Conservation (phyloP, 2,888 invertebrate genomes). For the Acleris literana region DNA sequence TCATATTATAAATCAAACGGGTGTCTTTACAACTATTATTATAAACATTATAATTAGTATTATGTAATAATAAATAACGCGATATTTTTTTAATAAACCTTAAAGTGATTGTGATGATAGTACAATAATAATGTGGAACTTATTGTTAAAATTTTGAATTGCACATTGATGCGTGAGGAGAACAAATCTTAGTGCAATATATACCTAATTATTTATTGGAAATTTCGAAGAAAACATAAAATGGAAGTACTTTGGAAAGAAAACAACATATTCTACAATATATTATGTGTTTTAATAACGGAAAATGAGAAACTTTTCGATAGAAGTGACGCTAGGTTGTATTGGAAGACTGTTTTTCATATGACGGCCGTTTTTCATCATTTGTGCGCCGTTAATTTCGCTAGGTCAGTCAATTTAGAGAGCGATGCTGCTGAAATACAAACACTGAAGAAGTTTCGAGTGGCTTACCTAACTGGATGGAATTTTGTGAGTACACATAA, state of each 20-base stretch:
- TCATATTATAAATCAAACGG: neutral
- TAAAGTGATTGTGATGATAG: too few species aligned
- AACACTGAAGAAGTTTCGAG: constrained; percentile 54
- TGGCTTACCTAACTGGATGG: constrained; percentile 69
- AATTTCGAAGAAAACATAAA: constrained; percentile 17
- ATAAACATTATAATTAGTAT: neutral
- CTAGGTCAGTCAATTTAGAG: constrained; percentile 48
- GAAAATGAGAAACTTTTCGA: constrained; percentile 74
- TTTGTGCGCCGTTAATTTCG: constrained; percentile 50
- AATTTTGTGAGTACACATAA: constrained; percentile 66
- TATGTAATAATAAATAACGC: too few species aligned
- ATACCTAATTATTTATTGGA: too few species aligned
- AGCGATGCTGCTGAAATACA: constrained; percentile 47
- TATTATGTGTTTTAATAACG: constrained; percentile 69
- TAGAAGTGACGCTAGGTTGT: constrained; percentile 63
- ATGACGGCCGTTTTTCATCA: constrained; percentile 58
- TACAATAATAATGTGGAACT: too few species aligned
- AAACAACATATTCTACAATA: constrained; percentile 67
- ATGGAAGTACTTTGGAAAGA: constrained; percentile 70
- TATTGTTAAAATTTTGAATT: too few species aligned
- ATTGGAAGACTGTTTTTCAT: constrained; percentile 70
- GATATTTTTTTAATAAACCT: too few species aligned
- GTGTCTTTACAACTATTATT: neutral
- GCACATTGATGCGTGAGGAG: too few species aligned
- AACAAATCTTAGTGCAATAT: too few species aligned